These are phyloP conservation scores for Drosophila cognata DNA, from an alignment of 2,888 invertebrate species.

Conservation along the genomic window DNA sequence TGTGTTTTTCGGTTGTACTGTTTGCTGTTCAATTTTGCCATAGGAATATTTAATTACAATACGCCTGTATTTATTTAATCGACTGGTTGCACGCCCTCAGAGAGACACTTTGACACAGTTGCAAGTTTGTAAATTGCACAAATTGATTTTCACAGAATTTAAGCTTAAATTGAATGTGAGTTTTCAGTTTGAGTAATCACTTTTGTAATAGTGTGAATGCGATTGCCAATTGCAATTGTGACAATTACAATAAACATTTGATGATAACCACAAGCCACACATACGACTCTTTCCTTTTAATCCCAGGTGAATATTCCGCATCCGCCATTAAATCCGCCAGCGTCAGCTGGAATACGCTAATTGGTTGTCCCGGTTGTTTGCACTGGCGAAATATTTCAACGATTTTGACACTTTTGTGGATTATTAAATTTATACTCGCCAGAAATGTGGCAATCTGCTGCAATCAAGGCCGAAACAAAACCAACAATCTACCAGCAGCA, in stretches of 20 bases:
- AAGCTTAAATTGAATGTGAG: conserved; percentile 36
- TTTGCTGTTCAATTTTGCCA: conserved; percentile 57
- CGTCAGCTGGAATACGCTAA: conserved; percentile 75
- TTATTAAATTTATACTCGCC: conserved; percentile 73
- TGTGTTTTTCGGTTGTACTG: conserved; percentile 14
- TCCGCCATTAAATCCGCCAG: conserved; percentile 84
- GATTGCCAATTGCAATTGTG: conserved; percentile 26
- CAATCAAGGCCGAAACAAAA: conserved; percentile 53
- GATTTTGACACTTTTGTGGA: conserved; percentile 74
- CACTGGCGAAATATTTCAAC: conserved; percentile 66
- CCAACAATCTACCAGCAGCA: conserved; percentile 46
- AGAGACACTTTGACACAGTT: background rate
- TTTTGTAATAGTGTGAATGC: conserved; percentile 2
- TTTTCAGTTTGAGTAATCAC: conserved; percentile 5
- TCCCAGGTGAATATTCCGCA: conserved; percentile 84
- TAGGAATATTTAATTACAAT: conserved; percentile 73
- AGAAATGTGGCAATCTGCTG: conserved; percentile 62
- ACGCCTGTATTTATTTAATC: conserved; percentile 59
- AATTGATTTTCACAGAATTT: conserved; percentile 35
- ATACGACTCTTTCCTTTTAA: conserved; percentile 23
- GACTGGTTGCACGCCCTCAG: conserved; percentile 26
- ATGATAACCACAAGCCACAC: conserved; percentile 17
- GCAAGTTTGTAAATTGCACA: conserved; percentile 11
- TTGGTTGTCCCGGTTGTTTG: conserved; percentile 69
- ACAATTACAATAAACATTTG: conserved; percentile 13